Conservation (phyloP, 2,888 invertebrate genomes). For the Epirrhoe alternata region DNA sequence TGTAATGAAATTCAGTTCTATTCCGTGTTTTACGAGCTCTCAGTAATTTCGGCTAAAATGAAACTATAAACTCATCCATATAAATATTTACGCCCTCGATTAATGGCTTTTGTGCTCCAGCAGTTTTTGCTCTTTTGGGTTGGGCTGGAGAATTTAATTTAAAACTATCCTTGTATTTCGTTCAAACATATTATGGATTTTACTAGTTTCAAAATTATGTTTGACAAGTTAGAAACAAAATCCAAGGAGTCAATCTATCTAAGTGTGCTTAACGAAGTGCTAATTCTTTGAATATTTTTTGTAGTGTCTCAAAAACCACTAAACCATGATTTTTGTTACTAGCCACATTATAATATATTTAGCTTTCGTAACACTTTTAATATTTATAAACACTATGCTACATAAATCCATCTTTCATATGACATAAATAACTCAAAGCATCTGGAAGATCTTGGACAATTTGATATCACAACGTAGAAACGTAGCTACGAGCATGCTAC, state of each 20-base stretch:
- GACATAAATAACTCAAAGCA: background rate
- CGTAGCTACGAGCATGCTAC: slow-evolving; percentile 26
- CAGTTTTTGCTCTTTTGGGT: background rate
- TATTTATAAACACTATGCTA: background rate
- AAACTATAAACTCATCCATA: slow-evolving; percentile 19
- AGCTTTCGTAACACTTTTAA: too few relatives aligned
- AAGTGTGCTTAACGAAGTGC: too few relatives aligned
- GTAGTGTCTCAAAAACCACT: too few relatives aligned
- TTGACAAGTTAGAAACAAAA: too few relatives aligned
- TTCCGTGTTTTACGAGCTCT: slow-evolving; percentile 16
- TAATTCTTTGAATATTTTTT: too few relatives aligned
- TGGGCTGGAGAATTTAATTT: background rate
- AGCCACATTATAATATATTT: too few relatives aligned
- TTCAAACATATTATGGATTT: too few relatives aligned
- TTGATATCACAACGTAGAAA: slow-evolving; percentile 6
- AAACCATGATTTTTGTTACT: too few relatives aligned
- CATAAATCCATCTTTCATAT: background rate
- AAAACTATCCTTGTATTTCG: background rate
- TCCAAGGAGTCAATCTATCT: too few relatives aligned
- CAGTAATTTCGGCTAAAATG: slow-evolving; percentile 13
- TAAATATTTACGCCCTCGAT: slow-evolving; percentile 11
- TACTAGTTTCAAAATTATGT: too few relatives aligned
- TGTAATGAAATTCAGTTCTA: slow-evolving; percentile 9
- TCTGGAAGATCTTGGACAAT: background rate
- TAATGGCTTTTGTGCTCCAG: slow-evolving; percentile 5